phyloP scores from a whole-genome alignment of 2,797 vertebrate species.

The Sylvia borin region DNA sequence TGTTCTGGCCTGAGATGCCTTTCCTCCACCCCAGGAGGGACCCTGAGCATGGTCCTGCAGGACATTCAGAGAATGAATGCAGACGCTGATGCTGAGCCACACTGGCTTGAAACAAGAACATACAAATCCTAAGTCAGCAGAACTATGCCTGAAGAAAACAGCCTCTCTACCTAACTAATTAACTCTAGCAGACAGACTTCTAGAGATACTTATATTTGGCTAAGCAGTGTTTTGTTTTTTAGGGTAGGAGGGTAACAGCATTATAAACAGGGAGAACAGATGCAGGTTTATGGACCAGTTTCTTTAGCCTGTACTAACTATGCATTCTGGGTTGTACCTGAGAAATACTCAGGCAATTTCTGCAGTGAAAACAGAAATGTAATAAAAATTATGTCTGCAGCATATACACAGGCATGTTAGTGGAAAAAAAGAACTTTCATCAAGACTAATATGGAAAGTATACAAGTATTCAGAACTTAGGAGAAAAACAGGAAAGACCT shows the following conservation, averaged over 20 bases:
- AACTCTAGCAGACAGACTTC: background rate
- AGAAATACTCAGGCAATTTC: background rate
- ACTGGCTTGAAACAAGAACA: background rate
- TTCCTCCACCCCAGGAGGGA: accelerated
- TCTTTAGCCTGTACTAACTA: background rate
- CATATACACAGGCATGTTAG: background rate
- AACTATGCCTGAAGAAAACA: background rate
- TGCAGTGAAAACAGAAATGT: background rate
- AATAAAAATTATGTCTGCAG: background rate
- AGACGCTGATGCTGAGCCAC: background rate
- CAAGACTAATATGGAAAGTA: background rate
- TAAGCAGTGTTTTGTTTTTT: background rate
- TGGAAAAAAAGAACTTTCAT: background rate
- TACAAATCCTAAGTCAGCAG: background rate
- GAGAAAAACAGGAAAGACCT: slow-evolving; percentile 37
- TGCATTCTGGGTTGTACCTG: background rate
- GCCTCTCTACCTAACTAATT: background rate
- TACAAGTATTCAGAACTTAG: background rate
- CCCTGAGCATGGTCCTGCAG: background rate
- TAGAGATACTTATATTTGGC: background rate
- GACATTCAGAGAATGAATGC: background rate
- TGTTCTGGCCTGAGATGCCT: background rate
- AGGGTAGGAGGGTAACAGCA: background rate
- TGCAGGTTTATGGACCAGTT: slow-evolving; percentile 22
- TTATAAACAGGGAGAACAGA: slow-evolving; percentile 51